Evolutionary conservation across 2,797 vertebrate species (phyloP).

Genomic region (Picus viridis): DNA sequence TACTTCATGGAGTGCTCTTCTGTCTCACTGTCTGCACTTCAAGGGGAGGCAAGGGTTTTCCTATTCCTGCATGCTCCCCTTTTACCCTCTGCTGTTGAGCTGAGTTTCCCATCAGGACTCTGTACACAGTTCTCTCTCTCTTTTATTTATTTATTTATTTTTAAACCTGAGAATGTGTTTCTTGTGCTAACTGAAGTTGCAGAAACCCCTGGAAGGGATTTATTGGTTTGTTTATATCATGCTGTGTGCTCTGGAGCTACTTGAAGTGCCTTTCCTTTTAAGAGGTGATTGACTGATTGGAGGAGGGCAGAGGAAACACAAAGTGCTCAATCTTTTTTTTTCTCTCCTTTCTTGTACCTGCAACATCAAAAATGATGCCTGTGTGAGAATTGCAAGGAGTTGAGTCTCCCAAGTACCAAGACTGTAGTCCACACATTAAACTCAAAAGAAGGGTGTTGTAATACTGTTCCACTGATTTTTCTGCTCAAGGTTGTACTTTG

Average conservation of each 20-base stretch:
- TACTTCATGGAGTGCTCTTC: not conserved
- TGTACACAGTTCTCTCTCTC: not conserved
- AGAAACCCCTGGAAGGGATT: not conserved
- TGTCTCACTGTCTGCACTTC: not conserved
- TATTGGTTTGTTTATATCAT: not conserved
- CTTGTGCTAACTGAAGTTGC: not conserved
- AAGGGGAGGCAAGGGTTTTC: not conserved
- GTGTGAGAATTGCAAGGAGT: not conserved
- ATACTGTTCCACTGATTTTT: not conserved
- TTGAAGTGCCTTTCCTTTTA: not conserved
- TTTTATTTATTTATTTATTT: too few relatives aligned
- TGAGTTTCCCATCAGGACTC: not conserved
- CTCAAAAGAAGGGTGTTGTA: not conserved
- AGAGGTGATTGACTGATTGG: not conserved
- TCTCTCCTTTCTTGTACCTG: fast-evolving
- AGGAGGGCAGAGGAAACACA: not conserved
- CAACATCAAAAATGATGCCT: not conserved
- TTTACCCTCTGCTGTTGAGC: not conserved
- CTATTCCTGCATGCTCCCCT: fast-evolving
- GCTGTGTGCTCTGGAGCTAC: not conserved
- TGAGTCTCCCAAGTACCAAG: not conserved
- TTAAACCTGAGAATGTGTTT: not conserved
- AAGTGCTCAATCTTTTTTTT: not conserved
- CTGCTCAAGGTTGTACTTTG: not conserved
- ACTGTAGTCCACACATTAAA: not conserved